A percentile compares a stretch with the other conserved stretches of the same genome.
Evolutionary conservation across 2,888 invertebrate species (phyloP).

Genomic region (Xanthia togata): DNA sequence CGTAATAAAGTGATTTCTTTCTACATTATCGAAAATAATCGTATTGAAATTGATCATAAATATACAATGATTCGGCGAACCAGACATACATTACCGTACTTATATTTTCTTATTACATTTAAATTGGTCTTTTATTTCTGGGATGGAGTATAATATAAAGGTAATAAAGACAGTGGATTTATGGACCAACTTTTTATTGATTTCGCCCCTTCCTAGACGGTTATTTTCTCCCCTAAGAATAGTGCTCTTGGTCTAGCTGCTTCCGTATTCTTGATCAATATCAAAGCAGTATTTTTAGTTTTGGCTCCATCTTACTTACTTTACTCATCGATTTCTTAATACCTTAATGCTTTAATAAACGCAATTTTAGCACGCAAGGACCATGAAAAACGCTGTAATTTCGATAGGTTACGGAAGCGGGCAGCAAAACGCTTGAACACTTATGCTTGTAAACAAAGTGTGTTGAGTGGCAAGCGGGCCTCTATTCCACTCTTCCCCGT

Average conservation of each 20-base stretch:
- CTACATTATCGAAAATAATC: constrained; percentile 27
- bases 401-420: neutral
- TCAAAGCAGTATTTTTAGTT: constrained; percentile 25
- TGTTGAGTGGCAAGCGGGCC: constrained; percentile 21
- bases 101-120: constrained; percentile 41
- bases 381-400: constrained; percentile 7
- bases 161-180: constrained; percentile 56
- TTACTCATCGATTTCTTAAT: constrained; percentile 4
- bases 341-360: constrained; percentile 20
- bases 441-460: constrained; percentile 40
- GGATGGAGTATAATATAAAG: constrained; percentile 28
- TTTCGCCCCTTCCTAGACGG: constrained; percentile 26
- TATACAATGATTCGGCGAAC: constrained; percentile 37
- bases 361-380: constrained; percentile 18
- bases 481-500: constrained; percentile 15
- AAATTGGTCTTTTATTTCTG: constrained; percentile 14
- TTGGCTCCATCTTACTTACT: neutral
- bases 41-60: constrained; percentile 46
- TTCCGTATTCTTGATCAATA: constrained; percentile 44
- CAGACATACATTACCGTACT: constrained; percentile 28
- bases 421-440: constrained; percentile 20
- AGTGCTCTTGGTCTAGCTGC: constrained; percentile 3
- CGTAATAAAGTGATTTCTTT: constrained; percentile 1
- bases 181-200: constrained; percentile 47
- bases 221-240: constrained; percentile 27